These are phyloP conservation scores for Adelosebastes latens DNA, from an alignment of 2,797 vertebrate genomes.

Conservation along the genomic window DNA sequence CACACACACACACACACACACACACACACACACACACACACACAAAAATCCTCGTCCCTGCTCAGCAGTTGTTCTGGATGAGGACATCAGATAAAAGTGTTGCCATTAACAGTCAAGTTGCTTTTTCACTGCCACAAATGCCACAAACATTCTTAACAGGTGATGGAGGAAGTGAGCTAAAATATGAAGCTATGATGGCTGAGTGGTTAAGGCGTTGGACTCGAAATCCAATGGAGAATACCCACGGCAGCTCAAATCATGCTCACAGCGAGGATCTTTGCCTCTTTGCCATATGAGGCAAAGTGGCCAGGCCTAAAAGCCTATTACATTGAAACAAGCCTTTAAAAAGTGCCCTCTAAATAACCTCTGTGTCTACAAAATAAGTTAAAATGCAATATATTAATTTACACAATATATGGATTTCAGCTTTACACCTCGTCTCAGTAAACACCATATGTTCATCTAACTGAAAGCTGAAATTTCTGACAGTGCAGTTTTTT, in stretches of 20 bases:
- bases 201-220: not conserved
- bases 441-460: not conserved
- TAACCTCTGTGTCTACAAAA: not conserved
- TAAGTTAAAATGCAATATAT: no score
- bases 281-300: not conserved
- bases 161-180: not conserved
- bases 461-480: not conserved
- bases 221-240: not conserved
- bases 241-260: not conserved
- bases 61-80: constrained; percentile 41
- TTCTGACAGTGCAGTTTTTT: no score
- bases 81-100: constrained; percentile 15
- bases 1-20: not conserved
- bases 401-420: not conserved
- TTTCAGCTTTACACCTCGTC: not conserved
- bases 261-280: not conserved
- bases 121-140: not conserved
- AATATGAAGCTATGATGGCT: not conserved
- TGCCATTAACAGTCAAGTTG: not conserved
- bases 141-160: not conserved
- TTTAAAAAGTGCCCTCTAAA: not conserved
- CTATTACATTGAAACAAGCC: not conserved
- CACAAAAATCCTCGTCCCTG: constrained; percentile 12
- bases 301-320: not conserved
- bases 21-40: not conserved